These are phyloP conservation scores for Mesorhabditis spiculigera DNA, from an alignment of 2,888 invertebrate genomes.

Conservation along the genomic window DNA sequence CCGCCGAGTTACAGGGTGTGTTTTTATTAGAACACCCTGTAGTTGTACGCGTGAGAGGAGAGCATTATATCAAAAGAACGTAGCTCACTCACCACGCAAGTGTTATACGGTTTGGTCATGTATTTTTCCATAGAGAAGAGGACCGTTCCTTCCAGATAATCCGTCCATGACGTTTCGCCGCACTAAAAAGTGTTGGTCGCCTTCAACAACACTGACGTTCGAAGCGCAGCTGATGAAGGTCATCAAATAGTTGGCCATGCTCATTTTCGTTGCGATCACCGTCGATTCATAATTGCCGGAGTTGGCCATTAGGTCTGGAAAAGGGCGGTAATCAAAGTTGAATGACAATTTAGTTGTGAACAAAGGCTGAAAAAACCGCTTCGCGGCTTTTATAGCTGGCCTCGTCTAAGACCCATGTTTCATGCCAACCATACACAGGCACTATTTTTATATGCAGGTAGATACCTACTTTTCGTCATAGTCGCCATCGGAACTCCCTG, in stretches of 20 bases:
- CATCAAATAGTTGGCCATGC: not conserved
- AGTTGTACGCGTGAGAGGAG: not conserved
- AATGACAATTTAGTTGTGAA: too few species aligned
- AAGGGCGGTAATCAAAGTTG: too few species aligned
- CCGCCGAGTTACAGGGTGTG: not conserved
- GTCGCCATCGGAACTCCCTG: not conserved
- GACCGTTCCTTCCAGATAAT: not conserved
- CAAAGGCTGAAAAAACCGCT: too few species aligned
- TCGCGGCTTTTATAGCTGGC: too few species aligned
- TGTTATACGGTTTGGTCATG: not conserved
- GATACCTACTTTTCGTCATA: not conserved
- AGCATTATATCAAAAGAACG: not conserved
- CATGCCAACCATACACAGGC: too few species aligned
- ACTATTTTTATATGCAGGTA: too few species aligned
- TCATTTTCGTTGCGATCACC: not conserved
- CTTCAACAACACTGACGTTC: not conserved
- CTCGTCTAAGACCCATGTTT: not conserved
- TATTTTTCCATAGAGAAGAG: not conserved
- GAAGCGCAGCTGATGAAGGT: conserved; percentile 1
- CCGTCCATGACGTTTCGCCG: not conserved
- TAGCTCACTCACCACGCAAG: not conserved
- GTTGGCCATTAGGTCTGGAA: not conserved
- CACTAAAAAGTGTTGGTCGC: not conserved
- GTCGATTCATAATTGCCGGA: not conserved
- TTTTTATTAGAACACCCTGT: not conserved